These are phyloP conservation scores for Xanthorhoe designata DNA, from an alignment of 2,888 invertebrate species.

Conservation along the genomic window DNA sequence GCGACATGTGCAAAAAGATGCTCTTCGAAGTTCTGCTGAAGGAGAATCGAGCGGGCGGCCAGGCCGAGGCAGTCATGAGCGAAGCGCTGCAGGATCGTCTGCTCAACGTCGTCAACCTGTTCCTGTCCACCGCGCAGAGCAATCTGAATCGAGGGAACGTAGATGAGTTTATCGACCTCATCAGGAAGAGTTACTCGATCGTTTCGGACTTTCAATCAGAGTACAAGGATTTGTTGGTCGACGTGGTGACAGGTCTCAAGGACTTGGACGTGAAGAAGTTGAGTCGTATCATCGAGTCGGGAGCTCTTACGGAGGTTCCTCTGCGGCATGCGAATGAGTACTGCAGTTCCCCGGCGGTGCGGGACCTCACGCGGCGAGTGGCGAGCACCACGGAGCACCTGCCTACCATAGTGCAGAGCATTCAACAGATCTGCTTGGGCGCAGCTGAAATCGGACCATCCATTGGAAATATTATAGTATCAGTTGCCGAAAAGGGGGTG, in stretches of 20 bases:
- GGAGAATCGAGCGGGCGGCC: conserved; percentile 29
- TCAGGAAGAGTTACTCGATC: conserved; percentile 38
- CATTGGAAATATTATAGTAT: conserved; percentile 3
- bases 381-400: conserved; percentile 15
- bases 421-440: conserved; percentile 17
- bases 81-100: conserved; percentile 48
- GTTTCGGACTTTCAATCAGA: conserved; percentile 34
- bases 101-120: conserved; percentile 46
- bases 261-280: conserved; percentile 37
- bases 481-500: conserved; percentile 7
- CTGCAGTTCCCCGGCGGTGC: conserved; percentile 31
- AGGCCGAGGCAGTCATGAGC: conserved; percentile 38
- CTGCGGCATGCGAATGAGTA: conserved; percentile 29
- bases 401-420: conserved; percentile 17
- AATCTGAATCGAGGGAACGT: conserved; percentile 41
- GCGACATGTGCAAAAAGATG: conserved; percentile 45
- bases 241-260: conserved; percentile 38
- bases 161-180: conserved; percentile 39
- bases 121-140: conserved; percentile 42
- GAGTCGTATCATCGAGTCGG: conserved; percentile 37
- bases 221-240: conserved; percentile 35
- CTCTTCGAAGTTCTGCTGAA: conserved; percentile 53
- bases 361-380: conserved; percentile 27
- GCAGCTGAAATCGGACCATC: neutral
- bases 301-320: conserved; percentile 33